A percentile compares a stretch with the other conserved stretches of the same genome.
phyloP scores from a whole-genome alignment of 2,797 vertebrate genomes.

The Champsocephalus gunnari region DNA sequence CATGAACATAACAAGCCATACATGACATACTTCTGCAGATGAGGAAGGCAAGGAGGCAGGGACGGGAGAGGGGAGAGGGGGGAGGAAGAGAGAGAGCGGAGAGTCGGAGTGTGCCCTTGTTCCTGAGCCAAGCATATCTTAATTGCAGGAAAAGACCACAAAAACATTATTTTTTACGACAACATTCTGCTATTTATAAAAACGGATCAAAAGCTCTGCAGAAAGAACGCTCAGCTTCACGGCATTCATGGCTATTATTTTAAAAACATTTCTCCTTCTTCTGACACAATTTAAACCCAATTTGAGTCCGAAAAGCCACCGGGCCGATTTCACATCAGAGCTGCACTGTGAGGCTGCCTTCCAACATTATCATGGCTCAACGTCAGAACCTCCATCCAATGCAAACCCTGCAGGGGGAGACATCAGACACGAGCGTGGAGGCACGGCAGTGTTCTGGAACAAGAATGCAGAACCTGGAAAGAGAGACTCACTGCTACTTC shows the following conservation, averaged over 20 bases:
- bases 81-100: slow-evolving; percentile 8
- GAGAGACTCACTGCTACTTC: slow-evolving; percentile 33
- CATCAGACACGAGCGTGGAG: slow-evolving; percentile 53
- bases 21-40: slow-evolving; percentile 76
- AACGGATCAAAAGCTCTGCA: slow-evolving; percentile 76
- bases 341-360: slow-evolving; percentile 66
- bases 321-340: slow-evolving; percentile 67
- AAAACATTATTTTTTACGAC: slow-evolving; percentile 82
- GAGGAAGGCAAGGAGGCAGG: slow-evolving; percentile 34
- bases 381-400: slow-evolving; percentile 61
- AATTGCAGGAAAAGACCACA: slow-evolving; percentile 81
- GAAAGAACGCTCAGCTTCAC: slow-evolving; percentile 70
- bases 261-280: slow-evolving; percentile 67
- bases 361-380: slow-evolving; percentile 65
- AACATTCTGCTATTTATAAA: slow-evolving; percentile 83
- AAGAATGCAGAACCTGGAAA: slow-evolving; percentile 41
- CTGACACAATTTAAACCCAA: slow-evolving; percentile 75
- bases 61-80: background rate
- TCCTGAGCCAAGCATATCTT: slow-evolving; percentile 80
- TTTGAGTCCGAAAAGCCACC: slow-evolving; percentile 69
- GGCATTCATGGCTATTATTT: slow-evolving; percentile 71
- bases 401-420: slow-evolving; percentile 55
- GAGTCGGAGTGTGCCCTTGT: slow-evolving; percentile 75
- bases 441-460: slow-evolving; percentile 54
- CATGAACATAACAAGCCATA: slow-evolving; percentile 79